Conservation (phyloP, 2,888 invertebrate species). For the Scaptomyza cyrtandrae region DNA sequence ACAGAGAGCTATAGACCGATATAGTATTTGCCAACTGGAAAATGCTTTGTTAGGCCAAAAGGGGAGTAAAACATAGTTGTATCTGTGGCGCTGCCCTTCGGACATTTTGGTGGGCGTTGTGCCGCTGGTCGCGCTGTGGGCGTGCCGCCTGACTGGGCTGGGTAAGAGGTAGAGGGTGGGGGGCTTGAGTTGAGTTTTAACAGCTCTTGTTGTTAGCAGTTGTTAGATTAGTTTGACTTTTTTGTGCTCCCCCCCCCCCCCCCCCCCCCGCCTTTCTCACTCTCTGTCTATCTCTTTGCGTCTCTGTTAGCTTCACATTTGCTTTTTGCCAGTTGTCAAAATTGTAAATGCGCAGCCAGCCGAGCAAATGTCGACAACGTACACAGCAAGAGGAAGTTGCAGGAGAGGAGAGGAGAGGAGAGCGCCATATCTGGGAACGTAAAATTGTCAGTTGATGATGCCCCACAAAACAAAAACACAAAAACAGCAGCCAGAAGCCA, state of each 20-base stretch:
- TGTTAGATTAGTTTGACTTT: slow-evolving; percentile 80
- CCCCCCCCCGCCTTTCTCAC: not conserved
- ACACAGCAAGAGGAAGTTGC: not conserved
- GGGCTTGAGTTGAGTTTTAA: slow-evolving; percentile 3
- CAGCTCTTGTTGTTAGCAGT: slow-evolving; percentile 71
- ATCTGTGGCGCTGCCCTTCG: slow-evolving; percentile 50
- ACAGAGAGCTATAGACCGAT: slow-evolving; percentile 23
- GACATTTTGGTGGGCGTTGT: slow-evolving; percentile 25
- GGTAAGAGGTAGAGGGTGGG: not conserved
- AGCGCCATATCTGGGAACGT: slow-evolving; percentile 17
- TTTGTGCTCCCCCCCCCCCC: slow-evolving; percentile 39
- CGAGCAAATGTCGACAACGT: slow-evolving; percentile 19
- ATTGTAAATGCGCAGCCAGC: slow-evolving; percentile 68
- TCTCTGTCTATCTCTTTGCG: slow-evolving; percentile 2
- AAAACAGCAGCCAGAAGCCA: slow-evolving; percentile 8
- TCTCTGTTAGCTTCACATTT: slow-evolving; percentile 19
- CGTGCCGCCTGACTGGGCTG: slow-evolving; percentile 4
- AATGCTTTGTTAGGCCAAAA: slow-evolving; percentile 74
- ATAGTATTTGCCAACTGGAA: slow-evolving; percentile 69
- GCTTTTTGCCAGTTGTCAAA: slow-evolving; percentile 64
- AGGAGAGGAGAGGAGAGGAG: too few species aligned
- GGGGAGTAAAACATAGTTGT: not conserved
- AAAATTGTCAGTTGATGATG: slow-evolving; percentile 75
- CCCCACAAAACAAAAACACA: slow-evolving; percentile 6
- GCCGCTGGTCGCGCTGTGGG: slow-evolving; percentile 43